Percentiles rank a stretch among this genome's conserved stretches.
phyloP scores from a whole-genome alignment of 92 coral and sea anemone genomes.

The Epizoanthus ramosus region DNA sequence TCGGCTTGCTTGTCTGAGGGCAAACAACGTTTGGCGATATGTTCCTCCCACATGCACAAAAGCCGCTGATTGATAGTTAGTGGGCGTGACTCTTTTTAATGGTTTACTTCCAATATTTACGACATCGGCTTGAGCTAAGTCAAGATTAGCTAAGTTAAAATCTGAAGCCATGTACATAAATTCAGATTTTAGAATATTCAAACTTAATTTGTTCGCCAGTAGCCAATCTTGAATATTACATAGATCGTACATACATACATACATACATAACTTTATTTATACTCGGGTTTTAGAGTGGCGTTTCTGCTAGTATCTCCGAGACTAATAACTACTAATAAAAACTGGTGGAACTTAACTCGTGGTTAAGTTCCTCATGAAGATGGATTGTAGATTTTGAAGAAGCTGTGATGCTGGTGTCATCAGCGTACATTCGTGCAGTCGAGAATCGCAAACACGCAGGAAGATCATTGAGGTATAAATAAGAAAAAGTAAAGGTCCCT shows the following conservation, averaged over 20 bases:
- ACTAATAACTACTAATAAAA: too few species aligned
- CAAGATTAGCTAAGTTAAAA: background rate
- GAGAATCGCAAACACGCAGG: too few species aligned
- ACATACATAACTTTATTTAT: too few species aligned
- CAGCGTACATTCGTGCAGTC: background rate
- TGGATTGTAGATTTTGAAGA: background rate
- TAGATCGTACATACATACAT: too few species aligned
- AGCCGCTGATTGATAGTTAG: background rate
- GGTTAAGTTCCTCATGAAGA: background rate
- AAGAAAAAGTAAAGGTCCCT: too few species aligned
- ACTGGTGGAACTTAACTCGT: too few species aligned
- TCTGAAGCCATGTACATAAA: background rate
- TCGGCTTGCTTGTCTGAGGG: constrained; percentile 17
- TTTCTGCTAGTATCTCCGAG: too few species aligned
- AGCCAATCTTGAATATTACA: constrained; percentile 1
- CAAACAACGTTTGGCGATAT: constrained; percentile 5
- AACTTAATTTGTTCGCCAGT: background rate
- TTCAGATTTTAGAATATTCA: background rate
- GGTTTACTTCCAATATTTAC: background rate
- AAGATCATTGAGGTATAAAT: background rate
- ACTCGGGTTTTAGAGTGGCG: too few species aligned
- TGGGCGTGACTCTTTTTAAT: constrained; percentile 5
- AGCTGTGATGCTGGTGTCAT: background rate
- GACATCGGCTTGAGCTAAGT: background rate
- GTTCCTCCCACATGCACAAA: background rate